Evolutionary conservation across 30 jellyfish, hydroid and myxozoan genomes (phyloP).

Genomic region (Aurelia aurita complex sp. Pacific): DNA sequence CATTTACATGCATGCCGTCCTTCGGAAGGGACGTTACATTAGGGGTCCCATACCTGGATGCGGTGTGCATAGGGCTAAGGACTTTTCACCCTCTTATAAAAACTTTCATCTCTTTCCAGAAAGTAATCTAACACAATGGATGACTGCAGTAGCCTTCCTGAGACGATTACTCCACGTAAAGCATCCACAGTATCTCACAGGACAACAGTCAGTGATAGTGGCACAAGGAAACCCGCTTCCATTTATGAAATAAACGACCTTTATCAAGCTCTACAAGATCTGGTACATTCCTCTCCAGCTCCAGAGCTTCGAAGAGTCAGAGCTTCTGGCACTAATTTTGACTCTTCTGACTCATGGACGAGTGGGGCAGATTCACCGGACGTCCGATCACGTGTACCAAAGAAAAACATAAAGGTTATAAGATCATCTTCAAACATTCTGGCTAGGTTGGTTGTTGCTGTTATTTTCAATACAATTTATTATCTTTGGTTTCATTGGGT

Average conservation of each 20-base stretch:
- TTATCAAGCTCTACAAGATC: slow-evolving; percentile 88
- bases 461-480: no score
- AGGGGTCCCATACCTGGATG: no score
- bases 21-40: no score
- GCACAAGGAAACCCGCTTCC: slow-evolving; percentile 75
- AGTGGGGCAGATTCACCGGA: slow-evolving; percentile 72
- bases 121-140: no score
- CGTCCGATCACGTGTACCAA: slow-evolving; percentile 5
- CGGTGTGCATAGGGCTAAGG: no score
- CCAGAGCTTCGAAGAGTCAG: slow-evolving; percentile 32
- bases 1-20: no score
- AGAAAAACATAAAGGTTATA: slow-evolving; percentile 8
- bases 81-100: no score
- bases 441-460: slow-evolving; percentile 5
- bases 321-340: slow-evolving; percentile 30
- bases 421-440: slow-evolving; percentile 43
- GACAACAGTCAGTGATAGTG: slow-evolving; percentile 41
- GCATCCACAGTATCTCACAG: slow-evolving; percentile 21
- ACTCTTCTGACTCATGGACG: slow-evolving; percentile 58
- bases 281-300: slow-evolving; percentile 66
- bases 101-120: no score
- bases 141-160: no score
- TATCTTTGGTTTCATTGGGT: no score
- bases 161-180: slow-evolving; percentile 6
- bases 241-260: slow-evolving; percentile 82